Conservation (phyloP, 2,888 invertebrate genomes). For the Eurois occulta region DNA sequence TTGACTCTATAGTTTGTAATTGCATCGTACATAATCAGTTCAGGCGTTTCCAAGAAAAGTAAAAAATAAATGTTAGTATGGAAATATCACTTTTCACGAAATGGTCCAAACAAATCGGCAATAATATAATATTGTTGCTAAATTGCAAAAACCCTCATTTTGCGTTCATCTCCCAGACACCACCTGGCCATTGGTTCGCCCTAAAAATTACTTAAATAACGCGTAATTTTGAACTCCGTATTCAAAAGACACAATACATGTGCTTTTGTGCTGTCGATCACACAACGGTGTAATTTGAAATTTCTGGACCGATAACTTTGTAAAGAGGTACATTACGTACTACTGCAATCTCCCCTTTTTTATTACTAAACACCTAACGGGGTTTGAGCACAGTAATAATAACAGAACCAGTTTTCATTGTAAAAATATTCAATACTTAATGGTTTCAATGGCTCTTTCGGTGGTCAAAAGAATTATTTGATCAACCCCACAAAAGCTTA, state of each 20-base stretch:
- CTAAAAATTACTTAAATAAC: neutral
- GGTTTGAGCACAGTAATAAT: neutral
- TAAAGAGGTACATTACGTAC: neutral
- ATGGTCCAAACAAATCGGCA: too few relatives aligned
- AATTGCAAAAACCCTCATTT: neutral
- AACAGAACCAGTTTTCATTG: constrained; percentile 4
- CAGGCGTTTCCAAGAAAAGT: too few relatives aligned
- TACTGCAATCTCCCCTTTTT: too few relatives aligned
- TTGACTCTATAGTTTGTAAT: too few relatives aligned
- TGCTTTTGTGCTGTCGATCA: neutral
- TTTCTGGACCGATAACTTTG: neutral
- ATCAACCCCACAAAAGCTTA: neutral
- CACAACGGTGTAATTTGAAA: constrained; percentile 1
- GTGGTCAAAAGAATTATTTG: neutral
- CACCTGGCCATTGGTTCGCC: constrained; percentile 3
- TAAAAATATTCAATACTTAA: neutral
- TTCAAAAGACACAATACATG: constrained; percentile 8
- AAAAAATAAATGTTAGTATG: too few relatives aligned
- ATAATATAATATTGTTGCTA: too few relatives aligned
- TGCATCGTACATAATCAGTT: too few relatives aligned
- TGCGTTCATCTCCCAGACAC: neutral
- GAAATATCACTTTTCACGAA: too few relatives aligned
- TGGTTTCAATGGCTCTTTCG: neutral
- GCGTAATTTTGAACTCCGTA: neutral
- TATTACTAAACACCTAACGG: neutral